These are phyloP conservation scores for Emydocephalus ijimae DNA, from an alignment of 2,113 vertebrate genomes.

Conservation along the genomic window DNA sequence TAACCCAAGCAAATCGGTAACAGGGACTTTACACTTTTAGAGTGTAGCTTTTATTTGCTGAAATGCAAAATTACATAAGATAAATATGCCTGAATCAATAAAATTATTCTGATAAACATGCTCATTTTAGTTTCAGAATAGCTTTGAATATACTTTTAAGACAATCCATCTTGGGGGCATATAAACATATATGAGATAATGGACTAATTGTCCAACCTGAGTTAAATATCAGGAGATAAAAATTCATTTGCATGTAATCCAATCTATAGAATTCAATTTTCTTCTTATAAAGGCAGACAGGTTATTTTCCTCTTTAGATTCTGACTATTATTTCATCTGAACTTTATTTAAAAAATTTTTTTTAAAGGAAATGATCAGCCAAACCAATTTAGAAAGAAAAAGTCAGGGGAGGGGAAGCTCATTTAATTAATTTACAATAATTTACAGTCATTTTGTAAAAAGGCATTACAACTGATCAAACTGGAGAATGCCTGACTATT, in stretches of 20 bases:
- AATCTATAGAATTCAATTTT: background rate
- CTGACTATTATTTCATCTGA: slow-evolving; percentile 78
- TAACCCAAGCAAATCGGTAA: background rate
- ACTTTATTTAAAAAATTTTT: slow-evolving; percentile 72
- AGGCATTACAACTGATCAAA: slow-evolving; percentile 83
- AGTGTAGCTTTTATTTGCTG: background rate
- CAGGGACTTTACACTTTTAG: background rate
- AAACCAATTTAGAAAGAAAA: slow-evolving; percentile 93
- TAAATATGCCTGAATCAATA: background rate
- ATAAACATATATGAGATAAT: background rate
- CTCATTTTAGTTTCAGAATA: background rate
- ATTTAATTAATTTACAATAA: slow-evolving; percentile 97
- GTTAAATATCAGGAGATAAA: background rate
- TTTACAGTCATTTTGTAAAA: slow-evolving; percentile 90
- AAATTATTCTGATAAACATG: background rate
- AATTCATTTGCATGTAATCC: background rate
- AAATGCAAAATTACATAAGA: background rate
- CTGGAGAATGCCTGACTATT: slow-evolving; percentile 78
- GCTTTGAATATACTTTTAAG: background rate
- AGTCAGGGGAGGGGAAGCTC: slow-evolving; percentile 87
- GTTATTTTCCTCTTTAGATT: slow-evolving; percentile 86
- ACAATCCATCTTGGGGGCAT: background rate
- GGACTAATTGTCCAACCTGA: background rate
- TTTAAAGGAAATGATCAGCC: slow-evolving; percentile 72
- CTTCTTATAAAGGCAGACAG: slow-evolving; percentile 37